Evolutionary conservation across 2,113 vertebrate species (phyloP).

Genomic region (Channa maculata): DNA sequence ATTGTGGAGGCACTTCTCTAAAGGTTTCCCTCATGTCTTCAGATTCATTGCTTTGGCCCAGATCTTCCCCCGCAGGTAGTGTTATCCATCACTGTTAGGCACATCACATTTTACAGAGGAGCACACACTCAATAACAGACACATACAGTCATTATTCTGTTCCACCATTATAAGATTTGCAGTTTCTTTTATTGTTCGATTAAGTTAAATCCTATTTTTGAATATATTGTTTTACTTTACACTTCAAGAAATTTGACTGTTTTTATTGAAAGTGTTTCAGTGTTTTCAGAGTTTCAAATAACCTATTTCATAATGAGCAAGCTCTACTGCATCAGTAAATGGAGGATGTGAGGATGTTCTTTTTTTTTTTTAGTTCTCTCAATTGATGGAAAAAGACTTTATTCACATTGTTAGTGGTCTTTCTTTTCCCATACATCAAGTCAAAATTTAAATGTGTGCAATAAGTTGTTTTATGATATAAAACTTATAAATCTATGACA

Average conservation of each 20-base stretch:
- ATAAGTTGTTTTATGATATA: no score
- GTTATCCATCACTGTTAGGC: conserved; percentile 48
- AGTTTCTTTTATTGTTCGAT: conserved; percentile 21
- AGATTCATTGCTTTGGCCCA: conserved; percentile 47
- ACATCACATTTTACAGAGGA: conserved; percentile 14
- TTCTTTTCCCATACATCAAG: not conserved
- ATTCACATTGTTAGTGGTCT: no score
- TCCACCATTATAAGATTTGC: not conserved
- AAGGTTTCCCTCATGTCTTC: conserved; percentile 38
- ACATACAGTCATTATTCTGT: not conserved
- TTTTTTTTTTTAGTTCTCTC: not conserved
- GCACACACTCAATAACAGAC: conserved; percentile 7
- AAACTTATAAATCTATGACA: no score
- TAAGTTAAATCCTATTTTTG: no score
- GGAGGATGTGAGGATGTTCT: not conserved
- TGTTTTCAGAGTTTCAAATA: no score
- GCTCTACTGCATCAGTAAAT: not conserved
- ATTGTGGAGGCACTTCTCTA: conserved; percentile 32
- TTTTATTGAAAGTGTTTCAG: no score
- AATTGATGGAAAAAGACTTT: not conserved
- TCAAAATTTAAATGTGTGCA: no score
- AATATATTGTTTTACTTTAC: no score
- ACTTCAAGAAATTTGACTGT: no score
- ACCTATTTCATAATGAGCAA: no score
- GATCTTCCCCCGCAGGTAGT: conserved; percentile 24